Percentiles rank a stretch among this genome's conserved stretches.
phyloP scores from a whole-genome alignment of 2,888 invertebrate genomes.

The Xanthia togata region DNA sequence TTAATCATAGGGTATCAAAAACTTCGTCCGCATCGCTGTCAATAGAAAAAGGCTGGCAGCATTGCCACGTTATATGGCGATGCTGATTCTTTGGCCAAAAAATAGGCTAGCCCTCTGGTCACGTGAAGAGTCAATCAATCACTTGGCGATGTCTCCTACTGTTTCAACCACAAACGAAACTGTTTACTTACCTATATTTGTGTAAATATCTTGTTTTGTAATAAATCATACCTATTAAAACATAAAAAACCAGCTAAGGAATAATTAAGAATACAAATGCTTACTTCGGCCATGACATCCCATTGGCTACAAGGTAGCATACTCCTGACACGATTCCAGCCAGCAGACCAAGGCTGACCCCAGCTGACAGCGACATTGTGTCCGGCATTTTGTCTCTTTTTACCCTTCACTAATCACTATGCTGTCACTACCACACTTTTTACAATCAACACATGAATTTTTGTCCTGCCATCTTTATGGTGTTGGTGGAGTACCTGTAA shows the following conservation, averaged over 20 bases:
- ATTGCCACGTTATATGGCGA: not conserved
- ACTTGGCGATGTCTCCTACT: not conserved
- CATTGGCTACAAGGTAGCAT: slow-evolving; percentile 91
- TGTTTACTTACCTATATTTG: not conserved
- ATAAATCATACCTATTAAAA: not conserved
- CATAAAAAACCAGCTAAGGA: not conserved
- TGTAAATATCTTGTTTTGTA: not conserved
- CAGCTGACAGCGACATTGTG: slow-evolving; percentile 89
- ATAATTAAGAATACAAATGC: slow-evolving; percentile 59
- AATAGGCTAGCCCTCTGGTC: too few species aligned
- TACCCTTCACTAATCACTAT: slow-evolving; percentile 29
- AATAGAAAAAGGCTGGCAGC: not conserved
- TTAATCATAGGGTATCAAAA: not conserved
- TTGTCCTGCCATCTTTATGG: slow-evolving; percentile 31
- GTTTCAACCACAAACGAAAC: not conserved
- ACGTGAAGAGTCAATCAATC: not conserved
- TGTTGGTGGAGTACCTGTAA: slow-evolving; percentile 46
- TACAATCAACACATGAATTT: slow-evolving; percentile 30
- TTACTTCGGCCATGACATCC: slow-evolving; percentile 90
- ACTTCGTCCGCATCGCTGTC: not conserved
- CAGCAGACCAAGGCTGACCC: slow-evolving; percentile 91
- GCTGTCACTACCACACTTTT: slow-evolving; percentile 43
- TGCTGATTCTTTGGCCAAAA: not conserved
- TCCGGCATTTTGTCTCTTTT: slow-evolving; percentile 86
- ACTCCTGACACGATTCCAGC: slow-evolving; percentile 93